A percentile compares a stretch with the other conserved stretches of the same genome.
Conservation (phyloP, 2,888 invertebrate species). For the Hypomecis atomaria region DNA sequence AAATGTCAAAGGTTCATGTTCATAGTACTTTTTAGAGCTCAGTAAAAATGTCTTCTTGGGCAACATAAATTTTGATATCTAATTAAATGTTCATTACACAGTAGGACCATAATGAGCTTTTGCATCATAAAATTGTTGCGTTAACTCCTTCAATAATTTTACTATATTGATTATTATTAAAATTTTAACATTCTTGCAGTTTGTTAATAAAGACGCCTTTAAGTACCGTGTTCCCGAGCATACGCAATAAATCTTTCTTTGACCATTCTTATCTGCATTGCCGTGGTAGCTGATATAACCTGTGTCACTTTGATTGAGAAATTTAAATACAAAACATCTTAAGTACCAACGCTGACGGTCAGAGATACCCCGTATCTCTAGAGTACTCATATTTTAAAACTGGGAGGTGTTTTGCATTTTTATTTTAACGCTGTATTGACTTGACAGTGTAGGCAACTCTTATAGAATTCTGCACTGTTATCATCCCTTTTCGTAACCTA, state of each 20-base stretch:
- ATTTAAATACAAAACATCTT: slow-evolving; percentile 73
- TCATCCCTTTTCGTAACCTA: background rate
- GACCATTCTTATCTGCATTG: slow-evolving; percentile 70
- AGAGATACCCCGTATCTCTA: slow-evolving; percentile 44
- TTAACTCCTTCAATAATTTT: background rate
- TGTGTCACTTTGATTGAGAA: slow-evolving; percentile 67
- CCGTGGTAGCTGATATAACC: slow-evolving; percentile 76
- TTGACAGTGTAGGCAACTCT: background rate
- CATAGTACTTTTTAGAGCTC: background rate
- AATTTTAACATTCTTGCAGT: slow-evolving; percentile 59
- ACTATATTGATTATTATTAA: slow-evolving; percentile 51
- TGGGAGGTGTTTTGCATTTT: slow-evolving; percentile 19
- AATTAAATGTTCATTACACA: too few species aligned
- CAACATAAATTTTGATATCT: background rate
- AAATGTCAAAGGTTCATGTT: too few species aligned
- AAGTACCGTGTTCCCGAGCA: slow-evolving; percentile 55
- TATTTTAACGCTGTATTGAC: slow-evolving; percentile 9
- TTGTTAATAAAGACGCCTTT: slow-evolving; percentile 57
- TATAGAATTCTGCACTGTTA: background rate
- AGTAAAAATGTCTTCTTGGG: background rate
- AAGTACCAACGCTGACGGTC: slow-evolving; percentile 41
- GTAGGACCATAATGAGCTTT: background rate
- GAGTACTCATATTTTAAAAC: slow-evolving; percentile 40
- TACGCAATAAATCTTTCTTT: slow-evolving; percentile 77
- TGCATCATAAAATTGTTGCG: background rate